These are phyloP conservation scores for Tychaedon coryphoeus DNA, from an alignment of 2,113 vertebrate species.

Conservation along the genomic window DNA sequence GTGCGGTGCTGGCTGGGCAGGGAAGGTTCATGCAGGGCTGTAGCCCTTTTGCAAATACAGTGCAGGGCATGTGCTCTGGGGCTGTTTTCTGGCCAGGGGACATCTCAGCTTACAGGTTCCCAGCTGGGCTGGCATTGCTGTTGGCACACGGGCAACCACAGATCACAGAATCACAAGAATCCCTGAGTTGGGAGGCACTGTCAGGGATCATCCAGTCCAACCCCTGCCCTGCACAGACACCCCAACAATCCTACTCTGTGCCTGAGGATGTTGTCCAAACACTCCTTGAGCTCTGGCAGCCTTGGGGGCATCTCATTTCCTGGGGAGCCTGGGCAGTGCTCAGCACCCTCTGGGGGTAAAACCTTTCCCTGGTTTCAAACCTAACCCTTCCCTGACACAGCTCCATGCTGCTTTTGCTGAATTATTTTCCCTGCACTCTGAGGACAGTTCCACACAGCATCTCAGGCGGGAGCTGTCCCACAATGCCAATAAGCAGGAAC, in stretches of 20 bases:
- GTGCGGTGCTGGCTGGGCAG: neutral
- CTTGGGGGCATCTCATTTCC: rapidly evolving
- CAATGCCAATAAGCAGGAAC: neutral
- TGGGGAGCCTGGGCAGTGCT: neutral
- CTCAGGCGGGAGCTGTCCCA: neutral
- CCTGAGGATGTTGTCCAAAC: rapidly evolving
- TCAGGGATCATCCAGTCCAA: neutral
- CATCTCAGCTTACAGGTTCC: neutral
- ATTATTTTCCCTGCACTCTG: neutral
- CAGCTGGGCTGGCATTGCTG: neutral
- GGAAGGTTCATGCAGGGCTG: neutral
- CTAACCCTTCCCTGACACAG: rapidly evolving
- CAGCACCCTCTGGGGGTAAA: neutral
- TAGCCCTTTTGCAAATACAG: neutral
- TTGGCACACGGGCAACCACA: neutral
- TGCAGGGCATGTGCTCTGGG: neutral
- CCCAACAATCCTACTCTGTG: neutral
- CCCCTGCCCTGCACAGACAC: neutral
- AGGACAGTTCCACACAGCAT: neutral
- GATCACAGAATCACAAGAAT: neutral
- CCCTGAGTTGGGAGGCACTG: neutral
- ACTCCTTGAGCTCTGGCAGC: neutral
- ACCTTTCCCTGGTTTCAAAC: neutral
- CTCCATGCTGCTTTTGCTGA: neutral
- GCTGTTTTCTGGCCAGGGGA: neutral